Evolutionary conservation across 2,888 invertebrate species (phyloP).

Genomic region (Eupsilia transversa): DNA sequence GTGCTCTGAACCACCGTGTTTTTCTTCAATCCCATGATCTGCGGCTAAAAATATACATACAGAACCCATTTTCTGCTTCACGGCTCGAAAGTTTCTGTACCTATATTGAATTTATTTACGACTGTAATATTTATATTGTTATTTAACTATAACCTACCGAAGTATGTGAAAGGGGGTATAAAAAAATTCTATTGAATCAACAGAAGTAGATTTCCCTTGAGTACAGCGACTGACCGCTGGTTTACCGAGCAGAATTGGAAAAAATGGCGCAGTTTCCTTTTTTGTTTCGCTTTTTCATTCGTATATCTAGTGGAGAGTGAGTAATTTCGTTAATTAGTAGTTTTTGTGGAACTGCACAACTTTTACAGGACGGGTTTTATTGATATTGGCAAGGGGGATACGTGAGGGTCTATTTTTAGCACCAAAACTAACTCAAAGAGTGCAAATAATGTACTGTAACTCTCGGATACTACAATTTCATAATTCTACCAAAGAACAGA

Average conservation of each 20-base stretch:
- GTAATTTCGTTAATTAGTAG: constrained; percentile 59
- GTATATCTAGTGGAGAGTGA: constrained; percentile 37
- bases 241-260: constrained; percentile 78
- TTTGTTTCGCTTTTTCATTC: constrained; percentile 50
- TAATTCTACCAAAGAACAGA: background rate
- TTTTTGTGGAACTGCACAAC: constrained; percentile 23
- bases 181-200: constrained; percentile 85
- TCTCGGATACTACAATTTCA: background rate
- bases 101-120: constrained; percentile 33
- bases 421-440: background rate
- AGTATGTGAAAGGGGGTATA: constrained; percentile 71
- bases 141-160: constrained; percentile 71
- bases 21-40: constrained; percentile 29
- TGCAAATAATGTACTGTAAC: no score
- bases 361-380: background rate
- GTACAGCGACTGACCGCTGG: constrained; percentile 78
- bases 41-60: background rate
- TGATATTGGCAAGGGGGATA: background rate
- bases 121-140: constrained; percentile 77
- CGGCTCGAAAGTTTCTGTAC: background rate
- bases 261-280: constrained; percentile 65
- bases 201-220: constrained; percentile 84
- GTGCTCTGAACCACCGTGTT: constrained; percentile 19
- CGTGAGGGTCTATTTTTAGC: background rate
- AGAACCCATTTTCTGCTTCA: constrained; percentile 19